A percentile compares a stretch with the other conserved stretches of the same genome.
phyloP scores from a whole-genome alignment of 2,888 invertebrate species.

The Caenorhabditis macrosperma region DNA sequence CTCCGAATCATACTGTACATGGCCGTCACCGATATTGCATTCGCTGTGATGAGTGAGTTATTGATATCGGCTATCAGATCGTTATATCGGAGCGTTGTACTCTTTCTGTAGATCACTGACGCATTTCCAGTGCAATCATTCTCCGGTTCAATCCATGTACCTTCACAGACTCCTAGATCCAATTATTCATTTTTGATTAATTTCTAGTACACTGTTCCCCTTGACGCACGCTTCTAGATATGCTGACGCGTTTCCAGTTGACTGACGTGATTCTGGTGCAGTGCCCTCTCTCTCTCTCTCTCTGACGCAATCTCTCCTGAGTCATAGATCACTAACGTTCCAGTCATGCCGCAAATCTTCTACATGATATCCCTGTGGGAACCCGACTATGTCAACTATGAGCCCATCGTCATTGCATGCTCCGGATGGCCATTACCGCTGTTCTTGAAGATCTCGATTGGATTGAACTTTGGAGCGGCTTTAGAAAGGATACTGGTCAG shows the following conservation, averaged over 20 bases:
- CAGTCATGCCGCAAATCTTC: conserved; percentile 38
- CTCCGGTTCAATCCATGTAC: too few relatives aligned
- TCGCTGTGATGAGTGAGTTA: conserved; percentile 15
- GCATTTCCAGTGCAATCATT: too few relatives aligned
- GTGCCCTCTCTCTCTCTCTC: neutral
- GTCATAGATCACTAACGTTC: neutral
- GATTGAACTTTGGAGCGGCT: conserved; percentile 35
- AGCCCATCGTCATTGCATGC: conserved; percentile 8
- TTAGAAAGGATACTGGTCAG: conserved; percentile 33
- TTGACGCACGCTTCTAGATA: too few relatives aligned
- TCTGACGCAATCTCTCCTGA: neutral
- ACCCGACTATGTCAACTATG: conserved; percentile 7
- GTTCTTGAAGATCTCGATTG: conserved; percentile 27
- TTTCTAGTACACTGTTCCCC: too few relatives aligned
- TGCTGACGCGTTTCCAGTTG: too few relatives aligned
- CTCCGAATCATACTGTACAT: conserved; percentile 37
- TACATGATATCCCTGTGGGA: conserved; percentile 31
- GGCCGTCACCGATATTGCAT: conserved; percentile 28
- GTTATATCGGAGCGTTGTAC: too few relatives aligned
- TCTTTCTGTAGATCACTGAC: too few relatives aligned
- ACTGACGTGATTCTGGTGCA: too few relatives aligned
- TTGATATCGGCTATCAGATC: too few relatives aligned
- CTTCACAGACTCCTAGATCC: too few relatives aligned
- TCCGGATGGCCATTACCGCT: conserved; percentile 30
- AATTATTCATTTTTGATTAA: too few relatives aligned